Conservation (phyloP, 2,113 vertebrate genomes). For the Ia io region DNA sequence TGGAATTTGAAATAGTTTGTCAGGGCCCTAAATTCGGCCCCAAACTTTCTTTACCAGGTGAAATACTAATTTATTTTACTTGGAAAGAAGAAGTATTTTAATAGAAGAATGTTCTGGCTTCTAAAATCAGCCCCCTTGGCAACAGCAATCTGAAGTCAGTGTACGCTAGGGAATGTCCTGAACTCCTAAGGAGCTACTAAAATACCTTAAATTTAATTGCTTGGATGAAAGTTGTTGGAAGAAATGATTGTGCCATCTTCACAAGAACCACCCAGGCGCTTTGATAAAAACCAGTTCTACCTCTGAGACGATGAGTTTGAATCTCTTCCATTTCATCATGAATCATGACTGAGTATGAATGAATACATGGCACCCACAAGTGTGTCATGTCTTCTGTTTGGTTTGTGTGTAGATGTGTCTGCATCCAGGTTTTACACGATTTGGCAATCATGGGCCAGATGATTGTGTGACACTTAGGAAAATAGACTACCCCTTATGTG, state of each 20-base stretch:
- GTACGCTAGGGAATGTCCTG: neutral
- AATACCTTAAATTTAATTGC: neutral
- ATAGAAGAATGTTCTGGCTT: neutral
- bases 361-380: neutral
- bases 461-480: neutral
- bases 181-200: neutral
- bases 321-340: neutral
- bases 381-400: neutral
- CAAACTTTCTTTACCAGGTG: neutral
- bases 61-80: neutral
- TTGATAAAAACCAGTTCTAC: neutral
- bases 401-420: neutral
- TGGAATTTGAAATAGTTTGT: neutral
- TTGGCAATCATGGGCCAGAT: neutral
- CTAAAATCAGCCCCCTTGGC: neutral
- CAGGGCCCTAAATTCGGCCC: neutral
- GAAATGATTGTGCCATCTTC: neutral
- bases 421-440: neutral
- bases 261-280: neutral
- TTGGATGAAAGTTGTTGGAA: neutral
- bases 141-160: neutral
- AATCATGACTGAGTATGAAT: neutral
- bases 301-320: neutral
- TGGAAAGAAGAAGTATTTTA: constrained; percentile 19
- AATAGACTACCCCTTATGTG: neutral